A percentile compares a stretch with the other conserved stretches of the same genome.
These are phyloP conservation scores for Lucinisca nassula DNA, from an alignment of 2,888 invertebrate genomes.

Conservation along the genomic window DNA sequence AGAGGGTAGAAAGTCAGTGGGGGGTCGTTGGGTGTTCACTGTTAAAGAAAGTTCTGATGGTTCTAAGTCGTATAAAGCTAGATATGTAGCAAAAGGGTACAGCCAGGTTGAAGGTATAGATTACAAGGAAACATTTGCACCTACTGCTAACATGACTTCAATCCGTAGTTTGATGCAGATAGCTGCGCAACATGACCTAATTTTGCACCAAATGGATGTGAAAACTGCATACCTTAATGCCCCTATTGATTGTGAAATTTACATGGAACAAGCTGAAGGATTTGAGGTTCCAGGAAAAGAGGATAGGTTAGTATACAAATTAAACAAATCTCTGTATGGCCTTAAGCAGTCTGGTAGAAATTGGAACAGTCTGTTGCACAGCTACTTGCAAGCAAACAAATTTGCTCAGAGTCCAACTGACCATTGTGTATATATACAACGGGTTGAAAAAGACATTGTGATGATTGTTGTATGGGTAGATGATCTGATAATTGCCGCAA, in stretches of 20 bases:
- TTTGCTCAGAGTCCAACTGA: constrained; percentile 38
- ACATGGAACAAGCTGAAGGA: constrained; percentile 64
- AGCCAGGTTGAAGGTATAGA: constrained; percentile 61
- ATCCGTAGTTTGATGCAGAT: constrained; percentile 57
- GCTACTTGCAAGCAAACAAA: constrained; percentile 30
- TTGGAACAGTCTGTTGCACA: constrained; percentile 57
- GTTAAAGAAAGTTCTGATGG: constrained; percentile 52
- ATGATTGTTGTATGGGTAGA: constrained; percentile 44
- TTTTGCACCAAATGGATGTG: constrained; percentile 67
- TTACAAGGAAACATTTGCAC: constrained; percentile 71
- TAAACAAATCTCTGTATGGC: constrained; percentile 67
- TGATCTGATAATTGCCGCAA: constrained; percentile 35
- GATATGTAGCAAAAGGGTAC: constrained; percentile 32
- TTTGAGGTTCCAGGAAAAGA: constrained; percentile 35
- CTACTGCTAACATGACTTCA: constrained; percentile 62
- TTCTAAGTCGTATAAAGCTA: constrained; percentile 39
- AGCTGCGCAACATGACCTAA: constrained; percentile 54
- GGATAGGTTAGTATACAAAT: constrained; percentile 37
- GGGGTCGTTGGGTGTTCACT: constrained; percentile 63
- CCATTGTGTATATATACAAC: constrained; percentile 36
- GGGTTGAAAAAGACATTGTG: constrained; percentile 15
- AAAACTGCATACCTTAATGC: constrained; percentile 66
- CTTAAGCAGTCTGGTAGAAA: constrained; percentile 67
- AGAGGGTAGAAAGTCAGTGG: constrained; percentile 44
- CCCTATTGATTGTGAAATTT: constrained; percentile 66